A percentile compares a stretch with the other conserved stretches of the same genome.
phyloP scores from a whole-genome alignment of 1,140 invertebrate species.

The Drosophila sechellia region DNA sequence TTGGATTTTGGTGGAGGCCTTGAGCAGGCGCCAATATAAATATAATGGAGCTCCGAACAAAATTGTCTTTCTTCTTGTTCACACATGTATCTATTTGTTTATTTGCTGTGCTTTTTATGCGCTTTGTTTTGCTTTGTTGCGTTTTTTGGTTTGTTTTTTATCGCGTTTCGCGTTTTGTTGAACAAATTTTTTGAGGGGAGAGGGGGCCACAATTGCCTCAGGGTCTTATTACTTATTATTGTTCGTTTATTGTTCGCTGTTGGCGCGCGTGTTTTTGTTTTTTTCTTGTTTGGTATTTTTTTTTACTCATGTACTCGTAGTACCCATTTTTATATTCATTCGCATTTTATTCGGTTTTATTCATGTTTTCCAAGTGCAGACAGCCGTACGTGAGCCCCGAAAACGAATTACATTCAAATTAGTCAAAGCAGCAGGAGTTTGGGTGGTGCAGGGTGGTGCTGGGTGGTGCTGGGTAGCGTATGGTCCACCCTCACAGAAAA shows the following conservation, averaged over 20 bases:
- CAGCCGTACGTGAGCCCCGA: slow-evolving; percentile 49
- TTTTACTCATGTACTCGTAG: not conserved
- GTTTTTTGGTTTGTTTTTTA: slow-evolving; percentile 24
- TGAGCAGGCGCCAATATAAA: slow-evolving; percentile 37
- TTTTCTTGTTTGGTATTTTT: slow-evolving; percentile 3
- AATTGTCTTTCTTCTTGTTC: slow-evolving; percentile 42
- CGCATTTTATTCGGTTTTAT: slow-evolving; percentile 42
- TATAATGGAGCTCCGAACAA: slow-evolving; percentile 7
- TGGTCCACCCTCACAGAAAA: slow-evolving; percentile 1
- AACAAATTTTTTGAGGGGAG: slow-evolving; percentile 42
- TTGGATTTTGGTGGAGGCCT: slow-evolving; percentile 5
- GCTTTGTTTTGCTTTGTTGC: slow-evolving; percentile 39
- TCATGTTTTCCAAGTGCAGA: slow-evolving; percentile 52
- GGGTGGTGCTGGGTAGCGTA: not conserved
- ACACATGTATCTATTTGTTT: slow-evolving; percentile 37
- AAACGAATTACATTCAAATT: slow-evolving; percentile 76
- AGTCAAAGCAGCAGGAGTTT: slow-evolving; percentile 31
- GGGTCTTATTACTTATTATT: slow-evolving; percentile 77
- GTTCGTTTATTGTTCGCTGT: slow-evolving; percentile 70
- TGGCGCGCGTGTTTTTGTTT: slow-evolving; percentile 36
- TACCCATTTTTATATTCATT: slow-evolving; percentile 21
- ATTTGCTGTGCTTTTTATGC: slow-evolving; percentile 32
- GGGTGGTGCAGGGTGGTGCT: not conserved
- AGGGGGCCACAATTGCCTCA: slow-evolving; percentile 52
- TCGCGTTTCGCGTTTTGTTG: slow-evolving; percentile 46